Evolutionary conservation across 2,797 vertebrate species (phyloP), one percentile per base, ranked within the genome.

Genomic region (Halcyon leucocephala): DNA sequence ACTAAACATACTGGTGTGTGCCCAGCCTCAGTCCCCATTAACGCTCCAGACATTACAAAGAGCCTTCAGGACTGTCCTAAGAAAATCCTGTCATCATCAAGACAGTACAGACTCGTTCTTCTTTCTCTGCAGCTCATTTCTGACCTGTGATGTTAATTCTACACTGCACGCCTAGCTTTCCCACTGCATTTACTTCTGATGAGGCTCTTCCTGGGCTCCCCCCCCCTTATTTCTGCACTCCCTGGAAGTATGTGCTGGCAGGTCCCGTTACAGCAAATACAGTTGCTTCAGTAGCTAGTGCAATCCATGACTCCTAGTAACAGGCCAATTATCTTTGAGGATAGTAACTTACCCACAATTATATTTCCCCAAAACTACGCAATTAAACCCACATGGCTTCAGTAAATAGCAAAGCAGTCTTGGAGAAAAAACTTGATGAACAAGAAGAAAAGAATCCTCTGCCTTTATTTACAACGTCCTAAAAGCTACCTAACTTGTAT

Each of bases 1-100:
- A 8, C 10, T 54, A 58, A 58, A 31, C 15, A 35, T 2, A 7
- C 1, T 0, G 0, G 6, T 1, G 7, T 20, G 22, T 41, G 51
- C 37, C 55, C 52, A 65, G 10, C 22, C 21, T 67, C 7, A 2
- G 10, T 7, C 15, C 48, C 24, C 12, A 5, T 7, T 31, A 52
- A 14, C 1, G 1, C 26, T 84, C 12, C n/a, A 35, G 16, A 20
- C 29, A 26, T 10, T 22, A 28, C 12, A 12, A 35, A 16, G 9
- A 51, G 14, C n/a, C 7, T 41, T 71, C 41, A 35, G 41, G 33
- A 78, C 14, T 29, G 22, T 33, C 33, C 57, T 65, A n/a, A 44
- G 72, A 66, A 95, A 46, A 25, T 21, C 6, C 26, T 37, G 8
- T 18, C 28, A 52, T 31, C 20, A 39, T 48, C 22, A 73, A 83